Base-by-base conservation (phyloP, 2,797 vertebrate genomes). In the Falco novaeseelandiae region DNA sequence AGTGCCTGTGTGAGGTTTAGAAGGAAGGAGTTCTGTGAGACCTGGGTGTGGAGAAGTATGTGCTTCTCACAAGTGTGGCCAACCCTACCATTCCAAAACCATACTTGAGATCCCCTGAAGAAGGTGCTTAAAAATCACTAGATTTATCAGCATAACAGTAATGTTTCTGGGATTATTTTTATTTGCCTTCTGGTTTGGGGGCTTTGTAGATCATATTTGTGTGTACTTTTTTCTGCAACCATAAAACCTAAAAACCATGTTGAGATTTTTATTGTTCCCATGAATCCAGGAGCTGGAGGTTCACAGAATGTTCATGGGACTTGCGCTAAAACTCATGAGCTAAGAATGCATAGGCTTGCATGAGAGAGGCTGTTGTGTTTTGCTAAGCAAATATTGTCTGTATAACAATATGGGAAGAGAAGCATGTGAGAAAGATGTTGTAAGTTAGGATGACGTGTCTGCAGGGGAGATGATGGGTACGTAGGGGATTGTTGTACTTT, bases 151-250 rank as follows among this genome's bases (percentile, higher is more conserved):
- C 42, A 32, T 51, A 94, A 71, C 27, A 83, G 40, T 61, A 94
- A 92, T 46, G 40, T 89, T 94, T 71, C 89, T 86, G 69, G 72
- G 76, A 95, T 95, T 96, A 88, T 79, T 96, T 96, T 96, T 95
- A 96, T 95, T 96, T 94, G 94, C 66, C 69, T 95, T 97, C 76
- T 91, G 89, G 83, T 91, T 83, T 95, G 83, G 38, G 22, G 54
- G 20, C 42, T 61, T 83, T 94, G 94, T 86, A 93, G 80, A 88
- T 93, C 48, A 69, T 90, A 80, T 93, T 96, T 87, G 48, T 89
- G 40, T n/a, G 26, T 42, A 25, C 0, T 8, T 84, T 90, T 77
- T 91, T 89, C 88, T 87, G 40, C 20, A 93, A 66, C 55, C 55
- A 93, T 96, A 91, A 97, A 96, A 93, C 38, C 66, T 94, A 90